Conservation (phyloP, 2,888 invertebrate species). For the Hydroisotoma schaefferi region DNA sequence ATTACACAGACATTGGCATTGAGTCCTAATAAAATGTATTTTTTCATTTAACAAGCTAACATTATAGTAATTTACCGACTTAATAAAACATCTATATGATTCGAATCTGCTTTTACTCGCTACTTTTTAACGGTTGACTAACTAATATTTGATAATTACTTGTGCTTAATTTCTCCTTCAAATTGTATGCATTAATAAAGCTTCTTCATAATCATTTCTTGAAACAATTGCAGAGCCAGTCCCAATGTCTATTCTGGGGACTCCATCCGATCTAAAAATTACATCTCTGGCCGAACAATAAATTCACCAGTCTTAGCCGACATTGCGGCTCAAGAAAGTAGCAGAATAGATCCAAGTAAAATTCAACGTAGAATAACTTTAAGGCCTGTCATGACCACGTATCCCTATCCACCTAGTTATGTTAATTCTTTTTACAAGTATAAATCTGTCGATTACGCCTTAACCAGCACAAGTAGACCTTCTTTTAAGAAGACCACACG, state of each 20-base stretch:
- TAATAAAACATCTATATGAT: too few species aligned
- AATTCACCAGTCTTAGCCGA: constrained; percentile 27
- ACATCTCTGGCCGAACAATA: constrained; percentile 23
- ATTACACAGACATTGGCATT: too few species aligned
- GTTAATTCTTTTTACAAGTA: constrained; percentile 33
- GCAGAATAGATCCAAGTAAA: constrained; percentile 23
- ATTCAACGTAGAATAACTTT: constrained; percentile 28
- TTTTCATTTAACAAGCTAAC: too few species aligned
- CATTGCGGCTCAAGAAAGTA: constrained; percentile 14
- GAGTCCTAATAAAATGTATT: too few species aligned
- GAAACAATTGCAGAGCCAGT: constrained; percentile 12
- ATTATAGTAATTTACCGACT: too few species aligned
- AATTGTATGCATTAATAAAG: too few species aligned
- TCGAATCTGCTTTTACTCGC: too few species aligned
- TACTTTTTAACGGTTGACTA: too few species aligned
- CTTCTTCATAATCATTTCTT: too few species aligned
- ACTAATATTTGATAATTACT: too few species aligned
- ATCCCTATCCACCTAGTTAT: constrained; percentile 18
- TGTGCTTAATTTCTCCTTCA: too few species aligned
- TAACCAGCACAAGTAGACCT: constrained; percentile 31
- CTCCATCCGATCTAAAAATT: constrained; percentile 26
- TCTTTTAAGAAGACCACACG: constrained; percentile 32
- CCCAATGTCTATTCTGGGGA: constrained; percentile 18
- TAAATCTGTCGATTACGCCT: constrained; percentile 27
- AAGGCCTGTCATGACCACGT: constrained; percentile 23